Evolutionary conservation across 2,888 invertebrate genomes (phyloP), one percentile per base, ranked within the genome.

Genomic region (Xestia sexstrigata): DNA sequence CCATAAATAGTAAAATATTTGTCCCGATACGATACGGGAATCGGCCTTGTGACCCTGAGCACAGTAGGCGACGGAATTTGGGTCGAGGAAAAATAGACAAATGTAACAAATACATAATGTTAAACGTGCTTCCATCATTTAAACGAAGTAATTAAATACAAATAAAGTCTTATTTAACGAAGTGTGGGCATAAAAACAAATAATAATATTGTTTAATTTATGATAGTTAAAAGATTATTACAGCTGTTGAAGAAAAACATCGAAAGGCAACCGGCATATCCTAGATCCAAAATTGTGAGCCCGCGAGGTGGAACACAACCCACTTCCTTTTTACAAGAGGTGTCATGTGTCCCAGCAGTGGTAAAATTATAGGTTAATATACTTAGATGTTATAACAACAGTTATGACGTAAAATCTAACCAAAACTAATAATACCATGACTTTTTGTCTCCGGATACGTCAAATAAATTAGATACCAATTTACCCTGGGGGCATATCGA

Each of bases 401-500:
- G 0, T 9, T 35, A 45, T 45, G 23, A 52, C 35, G 4, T n/a
- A 62, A 62, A 62, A 35, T 62, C 30, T 35, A 35, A 35, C 30
- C 8, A 47, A 47, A 47, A 1, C 5, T 17, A 47, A 45, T 73
- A 26, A 47, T 6, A 30, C 35, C 17, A 23, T 15, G n/a, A 39
- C 0, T 63, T 74, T 58, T 42, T 65, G 49, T 23, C n/a, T 11
- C 42, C 20, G 23, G 35, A 26, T 49, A 71, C 26, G 39, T 65
- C 47, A 69, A 65, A 76, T 76, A 74, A 70, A 85, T 74, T 11
- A 62, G 30, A 42, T 20, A 17, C n/a, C 13, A 60, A 52, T 65
- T n/a, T 68, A 60, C 55, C 78, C 69, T 47, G 23, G 11, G 52
- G 73, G 68, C 60, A 52, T 66, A 74, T 47, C 13, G 83, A 82